Percentiles rank a stretch among this genome's conserved stretches.
phyloP scores from a whole-genome alignment of 2,888 invertebrate genomes.

The Mamestra brassicae region DNA sequence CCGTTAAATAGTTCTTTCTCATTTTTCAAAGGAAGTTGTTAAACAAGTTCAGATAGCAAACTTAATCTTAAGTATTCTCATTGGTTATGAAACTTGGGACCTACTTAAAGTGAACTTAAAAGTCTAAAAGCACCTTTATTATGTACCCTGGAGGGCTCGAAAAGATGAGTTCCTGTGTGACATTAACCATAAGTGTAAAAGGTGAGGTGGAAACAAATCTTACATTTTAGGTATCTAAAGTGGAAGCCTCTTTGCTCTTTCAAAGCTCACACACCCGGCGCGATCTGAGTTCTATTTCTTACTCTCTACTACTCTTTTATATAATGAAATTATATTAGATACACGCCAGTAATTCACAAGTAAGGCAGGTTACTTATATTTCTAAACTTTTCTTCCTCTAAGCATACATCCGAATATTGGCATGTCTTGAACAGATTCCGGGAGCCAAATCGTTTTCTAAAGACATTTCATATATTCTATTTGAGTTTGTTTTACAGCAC shows the following conservation, averaged over 20 bases:
- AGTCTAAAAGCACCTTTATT: conserved; percentile 42
- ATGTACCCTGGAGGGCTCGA: not conserved
- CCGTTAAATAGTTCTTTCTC: conserved; percentile 76
- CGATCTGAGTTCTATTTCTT: conserved; percentile 24
- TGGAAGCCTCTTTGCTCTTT: conserved; percentile 35
- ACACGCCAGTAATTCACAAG: conserved; percentile 4
- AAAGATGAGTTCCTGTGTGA: conserved; percentile 5
- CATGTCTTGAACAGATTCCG: conserved; percentile 28
- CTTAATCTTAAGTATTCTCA: conserved; percentile 57
- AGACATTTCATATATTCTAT: conserved; percentile 10
- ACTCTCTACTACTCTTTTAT: no score
- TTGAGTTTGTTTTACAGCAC: conserved; percentile 1
- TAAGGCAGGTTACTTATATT: not conserved
- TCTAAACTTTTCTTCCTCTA: not conserved
- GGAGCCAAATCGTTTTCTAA: conserved; percentile 15
- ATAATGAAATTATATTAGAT: conserved; percentile 20
- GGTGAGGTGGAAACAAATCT: conserved; percentile 33
- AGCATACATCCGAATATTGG: conserved; percentile 16
- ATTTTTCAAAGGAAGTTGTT: conserved; percentile 75
- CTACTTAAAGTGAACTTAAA: conserved; percentile 51
- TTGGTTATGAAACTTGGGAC: conserved; percentile 45
- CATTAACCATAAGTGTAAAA: conserved; percentile 39
- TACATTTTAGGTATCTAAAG: conserved; percentile 25
- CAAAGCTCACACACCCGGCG: not conserved
- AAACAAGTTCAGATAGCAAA: conserved; percentile 70